Percentiles rank a stretch among this genome's conserved stretches.
phyloP scores from a whole-genome alignment of 2,113 vertebrate species.

The Xyrauchen texanus region DNA sequence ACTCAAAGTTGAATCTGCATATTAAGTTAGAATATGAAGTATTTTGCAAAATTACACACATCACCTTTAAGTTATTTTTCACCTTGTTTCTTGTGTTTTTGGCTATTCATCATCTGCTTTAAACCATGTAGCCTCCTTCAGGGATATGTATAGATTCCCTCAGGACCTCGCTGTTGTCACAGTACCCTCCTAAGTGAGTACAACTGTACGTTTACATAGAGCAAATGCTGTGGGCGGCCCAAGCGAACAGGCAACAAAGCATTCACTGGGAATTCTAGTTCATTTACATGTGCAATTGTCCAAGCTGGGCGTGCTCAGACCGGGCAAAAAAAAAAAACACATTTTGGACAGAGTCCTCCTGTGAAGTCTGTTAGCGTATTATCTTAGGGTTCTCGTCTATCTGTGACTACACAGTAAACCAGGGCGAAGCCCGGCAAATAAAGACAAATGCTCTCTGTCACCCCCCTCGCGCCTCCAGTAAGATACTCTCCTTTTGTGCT shows the following conservation, averaged over 20 bases:
- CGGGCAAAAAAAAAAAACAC: not conserved
- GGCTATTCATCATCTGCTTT: not conserved
- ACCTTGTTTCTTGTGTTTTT: slow-evolving; percentile 16
- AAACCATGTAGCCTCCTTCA: not conserved
- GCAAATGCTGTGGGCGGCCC: slow-evolving; percentile 32
- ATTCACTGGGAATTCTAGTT: slow-evolving; percentile 17
- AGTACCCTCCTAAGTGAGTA: not conserved
- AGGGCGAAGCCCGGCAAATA: slow-evolving; percentile 52
- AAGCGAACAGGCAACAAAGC: slow-evolving; percentile 29
- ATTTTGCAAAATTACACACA: too few relatives aligned
- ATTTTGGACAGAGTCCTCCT: slow-evolving; percentile 27
- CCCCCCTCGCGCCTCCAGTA: slow-evolving; percentile 42
- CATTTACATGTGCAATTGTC: not conserved
- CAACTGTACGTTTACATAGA: slow-evolving; percentile 23
- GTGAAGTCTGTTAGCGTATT: slow-evolving; percentile 36
- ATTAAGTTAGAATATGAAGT: too few relatives aligned
- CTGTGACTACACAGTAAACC: slow-evolving; percentile 13
- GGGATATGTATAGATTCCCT: slow-evolving; percentile 40
- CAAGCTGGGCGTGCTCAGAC: slow-evolving; percentile 29
- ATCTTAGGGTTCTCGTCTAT: not conserved
- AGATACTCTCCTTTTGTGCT: slow-evolving; percentile 36
- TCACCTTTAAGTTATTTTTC: not conserved
- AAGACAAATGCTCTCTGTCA: slow-evolving; percentile 61
- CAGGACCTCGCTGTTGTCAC: slow-evolving; percentile 26
- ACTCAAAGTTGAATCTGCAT: too few relatives aligned